A percentile compares a stretch with the other conserved stretches of the same genome.
phyloP scores from a whole-genome alignment of 2,888 invertebrate genomes.

The Seladonia tumulorum region DNA sequence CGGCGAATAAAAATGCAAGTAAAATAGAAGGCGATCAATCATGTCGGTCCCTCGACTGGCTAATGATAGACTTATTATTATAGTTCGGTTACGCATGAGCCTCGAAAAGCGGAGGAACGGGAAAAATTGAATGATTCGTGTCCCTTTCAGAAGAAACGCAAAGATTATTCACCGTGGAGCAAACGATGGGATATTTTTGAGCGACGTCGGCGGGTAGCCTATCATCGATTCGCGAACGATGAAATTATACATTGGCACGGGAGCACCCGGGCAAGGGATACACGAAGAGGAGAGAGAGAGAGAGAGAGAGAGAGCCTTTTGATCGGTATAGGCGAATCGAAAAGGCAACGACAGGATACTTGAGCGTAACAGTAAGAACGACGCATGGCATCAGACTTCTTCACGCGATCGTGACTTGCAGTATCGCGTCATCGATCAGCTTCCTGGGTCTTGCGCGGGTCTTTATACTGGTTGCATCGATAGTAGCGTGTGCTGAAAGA shows the following conservation, averaged over 20 bases:
- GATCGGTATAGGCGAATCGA: neutral
- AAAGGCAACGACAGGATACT: conserved; percentile 16
- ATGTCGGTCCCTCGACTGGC: neutral
- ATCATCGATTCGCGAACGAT: conserved; percentile 9
- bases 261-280: neutral
- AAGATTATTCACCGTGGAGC: neutral
- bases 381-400: conserved; percentile 42
- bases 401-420: conserved; percentile 62
- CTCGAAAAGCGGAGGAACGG: neutral
- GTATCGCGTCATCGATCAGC: conserved; percentile 62
- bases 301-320: too few species aligned
- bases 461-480: conserved; percentile 66
- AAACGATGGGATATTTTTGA: neutral
- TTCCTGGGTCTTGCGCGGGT: conserved; percentile 64
- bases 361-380: conserved; percentile 35
- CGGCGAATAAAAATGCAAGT: neutral
- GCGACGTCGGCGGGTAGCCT: neutral
- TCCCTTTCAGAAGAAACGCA: neutral
- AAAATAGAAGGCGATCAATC: neutral
- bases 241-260: neutral
- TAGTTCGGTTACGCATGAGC: conserved; percentile 3
- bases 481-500: conserved; percentile 61
- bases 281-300: neutral
- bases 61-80: conserved; percentile 8
- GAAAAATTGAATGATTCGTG: neutral